Percentiles rank a stretch among this genome's conserved stretches.
phyloP scores from a whole-genome alignment of 2,797 vertebrate genomes.

The Clarias pachynema region DNA sequence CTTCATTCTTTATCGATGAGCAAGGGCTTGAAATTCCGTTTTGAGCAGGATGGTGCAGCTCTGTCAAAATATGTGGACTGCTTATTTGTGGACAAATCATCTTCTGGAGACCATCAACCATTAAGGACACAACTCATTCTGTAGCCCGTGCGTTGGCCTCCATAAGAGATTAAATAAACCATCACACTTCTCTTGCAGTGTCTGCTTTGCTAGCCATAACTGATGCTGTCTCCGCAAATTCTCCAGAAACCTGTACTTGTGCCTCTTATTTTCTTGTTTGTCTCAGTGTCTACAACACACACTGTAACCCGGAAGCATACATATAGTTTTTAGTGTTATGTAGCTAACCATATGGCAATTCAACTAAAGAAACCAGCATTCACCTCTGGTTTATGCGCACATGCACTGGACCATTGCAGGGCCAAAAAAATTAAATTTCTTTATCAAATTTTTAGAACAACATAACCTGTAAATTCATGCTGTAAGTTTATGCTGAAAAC shows the following conservation, averaged over 20 bases:
- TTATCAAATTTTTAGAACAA: not conserved
- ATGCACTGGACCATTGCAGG: not conserved
- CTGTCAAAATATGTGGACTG: not conserved
- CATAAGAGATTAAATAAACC: constrained; percentile 11
- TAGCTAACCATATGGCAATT: not conserved
- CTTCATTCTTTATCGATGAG: constrained; percentile 9
- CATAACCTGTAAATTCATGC: not conserved
- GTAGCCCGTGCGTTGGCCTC: constrained; percentile 6
- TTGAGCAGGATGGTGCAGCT: not conserved
- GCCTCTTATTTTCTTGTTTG: not conserved
- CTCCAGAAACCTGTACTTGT: constrained; percentile 11
- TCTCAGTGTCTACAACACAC: not conserved
- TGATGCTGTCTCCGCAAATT: constrained; percentile 15
- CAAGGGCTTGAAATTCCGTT: constrained; percentile 3
- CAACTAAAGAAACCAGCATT: not conserved
- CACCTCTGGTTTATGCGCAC: not conserved
- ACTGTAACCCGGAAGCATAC: not conserved
- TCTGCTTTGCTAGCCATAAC: not conserved
- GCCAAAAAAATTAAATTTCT: not conserved
- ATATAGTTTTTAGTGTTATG: not conserved
- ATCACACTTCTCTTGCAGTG: not conserved
- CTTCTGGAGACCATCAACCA: constrained; percentile 10
- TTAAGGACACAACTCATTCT: constrained; percentile 7
- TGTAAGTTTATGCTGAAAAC: not conserved
- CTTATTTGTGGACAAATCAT: not conserved